Evolutionary conservation across 2,797 vertebrate genomes (phyloP), one percentile per base, ranked within the genome.

Genomic region (Enteromius unitaeniatus): DNA sequence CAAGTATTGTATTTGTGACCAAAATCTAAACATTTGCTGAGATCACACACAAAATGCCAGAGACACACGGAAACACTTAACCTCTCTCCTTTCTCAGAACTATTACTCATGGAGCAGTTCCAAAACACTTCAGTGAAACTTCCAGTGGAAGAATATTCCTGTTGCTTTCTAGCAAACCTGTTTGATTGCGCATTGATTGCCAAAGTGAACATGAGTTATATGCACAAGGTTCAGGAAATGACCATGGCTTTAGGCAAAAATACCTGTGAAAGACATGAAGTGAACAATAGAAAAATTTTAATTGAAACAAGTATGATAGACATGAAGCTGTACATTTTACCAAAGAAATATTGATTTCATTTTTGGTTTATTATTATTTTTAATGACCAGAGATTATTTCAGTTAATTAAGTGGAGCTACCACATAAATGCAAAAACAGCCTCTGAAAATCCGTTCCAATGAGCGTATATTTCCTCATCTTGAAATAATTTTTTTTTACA

Each of bases 111-210:
- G 79, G 55, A 49, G 13, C 28, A 49, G 21, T 23, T 73, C 42
- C 68, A 81, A 62, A 47, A 49, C 53, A 60, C 11, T 67, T 31
- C 26, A 21, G 4, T 8, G 1, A 55, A 72, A 40, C 37, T 40
- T 53, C 68, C 21, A 47, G 53, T 31, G 53, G 51, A 47, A 62
- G 79, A 81, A 81, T 14, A 74, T 74, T 81, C 64, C 3, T 73
- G n/a, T 17, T 17, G 14, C 14, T 74, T 28, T 83, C 49, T 75
- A 68, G 31, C 21, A 23, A 68, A 11, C 68, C 37, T 53, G 62
- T 55, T 42, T 58, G 49, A 58, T 28, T 76, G 23, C 47, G 19
- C 17, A 53, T 40, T 9, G 31, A 65, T 34, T 26, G 45, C 19
- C 45, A 76, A 68, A 34, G 37, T 26, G 40, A 23, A 51, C 68